Conservation (phyloP, 2,888 invertebrate species). For the Diarsia rubi region DNA sequence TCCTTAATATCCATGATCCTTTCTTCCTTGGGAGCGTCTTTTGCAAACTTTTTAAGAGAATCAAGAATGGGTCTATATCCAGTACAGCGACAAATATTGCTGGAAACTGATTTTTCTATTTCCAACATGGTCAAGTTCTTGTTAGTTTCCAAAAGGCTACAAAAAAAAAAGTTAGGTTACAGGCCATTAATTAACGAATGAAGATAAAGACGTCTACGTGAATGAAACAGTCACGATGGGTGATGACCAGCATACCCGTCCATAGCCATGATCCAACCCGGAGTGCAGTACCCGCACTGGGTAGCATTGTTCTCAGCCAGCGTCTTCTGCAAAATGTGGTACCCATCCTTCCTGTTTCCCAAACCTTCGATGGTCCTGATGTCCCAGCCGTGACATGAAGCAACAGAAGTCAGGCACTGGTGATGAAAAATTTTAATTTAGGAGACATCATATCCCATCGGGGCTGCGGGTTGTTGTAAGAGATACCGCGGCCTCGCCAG, state of each 20-base stretch:
- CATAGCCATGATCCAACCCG: conserved; percentile 81
- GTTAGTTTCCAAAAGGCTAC: conserved; percentile 69
- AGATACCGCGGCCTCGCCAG: too few species aligned
- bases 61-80: conserved; percentile 92
- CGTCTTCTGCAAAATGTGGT: conserved; percentile 91
- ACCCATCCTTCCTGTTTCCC: conserved; percentile 91
- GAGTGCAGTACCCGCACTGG: conserved; percentile 93
- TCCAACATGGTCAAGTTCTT: conserved; percentile 90
- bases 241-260: conserved; percentile 70
- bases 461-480: too few species aligned
- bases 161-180: background rate
- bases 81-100: conserved; percentile 94
- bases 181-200: background rate
- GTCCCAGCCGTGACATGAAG: conserved; percentile 91
- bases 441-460: background rate
- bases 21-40: conserved; percentile 78
- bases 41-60: conserved; percentile 91
- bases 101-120: conserved; percentile 93
- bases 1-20: conserved; percentile 51
- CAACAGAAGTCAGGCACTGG: conserved; percentile 88
- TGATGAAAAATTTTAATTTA: background rate
- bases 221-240: background rate
- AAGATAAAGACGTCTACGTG: background rate
- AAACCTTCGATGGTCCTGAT: conserved; percentile 93
- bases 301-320: conserved; percentile 91